These are phyloP conservation scores for Doryteuthis pealeii DNA, from an alignment of 1,140 invertebrate species.

Conservation along the genomic window DNA sequence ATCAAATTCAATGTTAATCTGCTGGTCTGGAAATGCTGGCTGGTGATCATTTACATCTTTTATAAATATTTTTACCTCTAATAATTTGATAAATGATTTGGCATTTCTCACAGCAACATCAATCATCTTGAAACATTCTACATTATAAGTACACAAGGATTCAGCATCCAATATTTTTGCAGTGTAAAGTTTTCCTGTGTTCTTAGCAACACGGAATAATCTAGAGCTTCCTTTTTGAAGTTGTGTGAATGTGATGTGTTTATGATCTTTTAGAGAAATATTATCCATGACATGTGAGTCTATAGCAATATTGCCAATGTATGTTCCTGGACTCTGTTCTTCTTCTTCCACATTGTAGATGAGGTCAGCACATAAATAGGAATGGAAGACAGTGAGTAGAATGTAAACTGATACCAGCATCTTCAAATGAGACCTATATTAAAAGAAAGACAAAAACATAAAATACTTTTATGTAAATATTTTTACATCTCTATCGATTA, in stretches of 20 bases:
- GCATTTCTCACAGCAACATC: slow-evolving; percentile 74
- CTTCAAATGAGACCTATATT: too few species aligned
- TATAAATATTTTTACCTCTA: slow-evolving; percentile 72
- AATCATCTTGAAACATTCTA: neutral
- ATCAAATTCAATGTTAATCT: slow-evolving; percentile 28
- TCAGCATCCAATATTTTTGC: slow-evolving; percentile 3
- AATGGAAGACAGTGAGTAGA: too few species aligned
- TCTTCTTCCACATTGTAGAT: slow-evolving; percentile 6
- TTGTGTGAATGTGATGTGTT: neutral
- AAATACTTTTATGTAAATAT: too few species aligned
- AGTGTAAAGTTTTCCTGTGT: neutral
- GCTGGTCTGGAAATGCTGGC: slow-evolving; percentile 70
- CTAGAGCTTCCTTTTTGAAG: neutral
- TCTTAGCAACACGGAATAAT: neutral
- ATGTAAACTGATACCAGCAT: too few species aligned
- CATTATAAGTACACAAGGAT: neutral
- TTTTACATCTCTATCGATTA: too few species aligned
- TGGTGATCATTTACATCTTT: slow-evolving; percentile 91
- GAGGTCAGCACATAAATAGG: neutral
- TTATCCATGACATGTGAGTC: neutral
- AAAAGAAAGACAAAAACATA: too few species aligned
- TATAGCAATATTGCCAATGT: neutral
- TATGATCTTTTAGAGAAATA: neutral
- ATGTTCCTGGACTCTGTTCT: neutral
- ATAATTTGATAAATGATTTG: slow-evolving; percentile 77